Conservation (phyloP, 2,797 vertebrate genomes). For the Otolemur crassicaudatus region DNA sequence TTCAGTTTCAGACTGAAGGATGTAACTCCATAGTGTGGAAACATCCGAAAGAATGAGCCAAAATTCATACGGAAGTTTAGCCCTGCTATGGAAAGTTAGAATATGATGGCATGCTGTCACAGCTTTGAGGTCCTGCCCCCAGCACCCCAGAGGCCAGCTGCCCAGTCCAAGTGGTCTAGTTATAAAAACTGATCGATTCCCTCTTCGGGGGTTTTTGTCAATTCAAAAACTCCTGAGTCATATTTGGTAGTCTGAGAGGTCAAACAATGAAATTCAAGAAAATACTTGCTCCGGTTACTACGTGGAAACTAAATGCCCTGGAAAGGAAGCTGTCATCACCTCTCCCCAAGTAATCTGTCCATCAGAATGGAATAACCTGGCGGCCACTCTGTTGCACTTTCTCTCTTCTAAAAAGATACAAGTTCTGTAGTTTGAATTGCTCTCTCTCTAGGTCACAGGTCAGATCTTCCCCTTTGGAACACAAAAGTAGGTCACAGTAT, state of each 20-base stretch:
- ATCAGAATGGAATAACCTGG: neutral
- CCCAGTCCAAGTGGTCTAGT: neutral
- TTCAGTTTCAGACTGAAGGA: neutral
- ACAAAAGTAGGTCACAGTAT: neutral
- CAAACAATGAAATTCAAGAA: neutral
- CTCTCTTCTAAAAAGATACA: constrained; percentile 1
- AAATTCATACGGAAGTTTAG: neutral
- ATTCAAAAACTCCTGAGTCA: neutral
- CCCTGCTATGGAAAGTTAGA: neutral
- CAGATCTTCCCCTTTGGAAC: neutral
- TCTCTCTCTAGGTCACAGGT: neutral
- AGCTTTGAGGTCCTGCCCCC: neutral
- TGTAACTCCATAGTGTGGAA: neutral
- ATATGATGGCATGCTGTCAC: neutral
- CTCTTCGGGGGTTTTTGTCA: neutral
- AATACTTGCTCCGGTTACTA: neutral
- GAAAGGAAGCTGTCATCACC: neutral
- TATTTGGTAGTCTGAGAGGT: neutral
- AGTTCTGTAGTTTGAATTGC: neutral
- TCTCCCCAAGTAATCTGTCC: neutral
- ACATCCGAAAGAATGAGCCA: neutral
- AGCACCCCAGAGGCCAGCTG: neutral
- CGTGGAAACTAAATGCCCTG: neutral
- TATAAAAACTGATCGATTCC: neutral
- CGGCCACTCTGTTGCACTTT: neutral